Evolutionary conservation across 2,888 invertebrate genomes (phyloP), one percentile per base, ranked within the genome.

Genomic region (Athrips mouffetella): DNA sequence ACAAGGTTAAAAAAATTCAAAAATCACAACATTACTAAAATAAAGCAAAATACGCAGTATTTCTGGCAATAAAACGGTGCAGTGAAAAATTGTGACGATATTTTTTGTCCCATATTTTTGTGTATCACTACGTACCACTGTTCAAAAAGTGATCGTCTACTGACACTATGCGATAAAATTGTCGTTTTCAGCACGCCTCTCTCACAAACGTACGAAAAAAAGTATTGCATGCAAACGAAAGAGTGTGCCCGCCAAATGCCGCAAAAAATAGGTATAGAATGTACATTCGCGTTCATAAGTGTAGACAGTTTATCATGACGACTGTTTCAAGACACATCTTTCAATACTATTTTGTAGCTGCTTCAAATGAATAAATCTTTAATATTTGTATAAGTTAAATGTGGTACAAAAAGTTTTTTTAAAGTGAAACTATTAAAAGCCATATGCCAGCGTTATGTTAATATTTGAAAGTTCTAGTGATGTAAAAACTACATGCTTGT

Each of bases 221-320:
- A 86, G 86, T 66, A 67, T 87, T 86, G 88, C 88, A 87, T 88
- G 87, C 67, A 79, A 79, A 80, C 72, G 72, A 70, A 76, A 72
- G 61, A 68, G 67, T 65, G 66, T 60, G 52, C 75, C 76, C 72
- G 78, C 78, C 74, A 86, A 80, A 80, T 88, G 87, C 79, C 81
- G 76, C 77, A 82, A 65, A 53, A 70, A 80, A 75, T 86, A 80
- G 83, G 85, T 85, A 84, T 73, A 60, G 57, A 25, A 41, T 27
- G 27, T 13, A 13, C 13, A 25, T n/a, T n/a, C n/a, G n/a, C n/a
- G n/a, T 25, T 5, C 5, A 7, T 25, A 25, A 10, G 27, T 25
- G 5, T 10, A 25, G 27, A 7, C 10, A 25, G 27, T 5, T 25
- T 25, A 25, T n/a, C n/a, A n/a, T n/a, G n/a, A n/a, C n/a, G n/a